phyloP scores from a whole-genome alignment of 1,140 invertebrate species.

The Micrasema minimum region DNA sequence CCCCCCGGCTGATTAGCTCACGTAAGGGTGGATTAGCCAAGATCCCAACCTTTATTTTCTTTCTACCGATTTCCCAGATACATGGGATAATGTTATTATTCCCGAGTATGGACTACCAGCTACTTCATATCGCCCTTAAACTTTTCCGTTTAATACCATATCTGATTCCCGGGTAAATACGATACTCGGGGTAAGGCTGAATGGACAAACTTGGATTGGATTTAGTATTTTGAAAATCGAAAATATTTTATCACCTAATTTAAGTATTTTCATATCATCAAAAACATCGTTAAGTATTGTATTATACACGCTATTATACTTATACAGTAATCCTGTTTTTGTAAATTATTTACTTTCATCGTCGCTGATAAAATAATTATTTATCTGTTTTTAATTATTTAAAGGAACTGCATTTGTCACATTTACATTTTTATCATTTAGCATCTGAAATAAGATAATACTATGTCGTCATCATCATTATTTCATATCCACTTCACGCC shows the following conservation, averaged over 20 bases:
- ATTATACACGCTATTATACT: background rate
- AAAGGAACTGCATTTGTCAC: too few species aligned
- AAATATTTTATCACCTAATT: background rate
- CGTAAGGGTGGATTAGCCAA: slow-evolving; percentile 50
- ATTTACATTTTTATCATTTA: too few species aligned
- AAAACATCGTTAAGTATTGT: background rate
- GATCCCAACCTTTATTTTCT: slow-evolving; percentile 43
- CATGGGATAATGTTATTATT: slow-evolving; percentile 47
- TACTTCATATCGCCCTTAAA: slow-evolving; percentile 14
- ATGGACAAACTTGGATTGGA: background rate
- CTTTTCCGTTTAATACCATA: slow-evolving; percentile 25
- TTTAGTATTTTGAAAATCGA: too few species aligned
- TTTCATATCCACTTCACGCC: too few species aligned
- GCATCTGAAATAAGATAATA: too few species aligned
- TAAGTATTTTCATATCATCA: background rate
- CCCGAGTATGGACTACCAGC: slow-evolving; percentile 18
- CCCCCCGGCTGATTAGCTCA: slow-evolving; percentile 48
- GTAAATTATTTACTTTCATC: background rate
- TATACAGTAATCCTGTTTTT: background rate
- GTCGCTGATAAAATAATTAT: too few species aligned
- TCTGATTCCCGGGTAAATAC: slow-evolving; percentile 14
- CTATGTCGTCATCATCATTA: too few species aligned
- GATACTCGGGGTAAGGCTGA: slow-evolving; percentile 4
- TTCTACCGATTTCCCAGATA: slow-evolving; percentile 20
- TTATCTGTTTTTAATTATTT: too few species aligned